Evolutionary conservation across 2,888 invertebrate genomes (phyloP).

Genomic region (Metallyticus violacea): DNA sequence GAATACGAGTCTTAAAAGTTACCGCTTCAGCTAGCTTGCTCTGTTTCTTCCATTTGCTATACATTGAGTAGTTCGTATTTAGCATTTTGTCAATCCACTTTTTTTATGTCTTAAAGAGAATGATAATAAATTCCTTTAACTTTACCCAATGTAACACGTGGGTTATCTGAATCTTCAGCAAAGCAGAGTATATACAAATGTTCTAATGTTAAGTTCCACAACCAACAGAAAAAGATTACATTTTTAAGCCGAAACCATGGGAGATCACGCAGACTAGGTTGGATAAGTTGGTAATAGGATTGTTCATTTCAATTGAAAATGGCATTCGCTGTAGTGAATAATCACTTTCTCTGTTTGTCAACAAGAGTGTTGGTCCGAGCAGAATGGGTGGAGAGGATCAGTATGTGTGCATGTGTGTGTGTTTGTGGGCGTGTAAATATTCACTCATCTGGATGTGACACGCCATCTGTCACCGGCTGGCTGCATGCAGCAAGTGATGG

Average conservation of each 20-base stretch:
- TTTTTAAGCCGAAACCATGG: neutral
- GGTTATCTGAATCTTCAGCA: too few species aligned
- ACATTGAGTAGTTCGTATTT: too few species aligned
- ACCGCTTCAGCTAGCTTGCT: too few species aligned
- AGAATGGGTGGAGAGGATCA: neutral
- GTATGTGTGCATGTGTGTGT: neutral
- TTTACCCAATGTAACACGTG: too few species aligned
- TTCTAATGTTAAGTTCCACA: neutral
- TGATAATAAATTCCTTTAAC: too few species aligned
- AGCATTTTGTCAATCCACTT: too few species aligned
- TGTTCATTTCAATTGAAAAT: neutral
- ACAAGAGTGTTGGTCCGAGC: neutral
- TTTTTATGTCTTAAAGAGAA: too few species aligned
- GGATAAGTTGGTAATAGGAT: neutral
- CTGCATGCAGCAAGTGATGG: constrained; percentile 3
- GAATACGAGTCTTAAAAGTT: too few species aligned
- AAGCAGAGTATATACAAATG: too few species aligned
- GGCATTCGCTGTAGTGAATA: neutral
- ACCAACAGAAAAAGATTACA: neutral
- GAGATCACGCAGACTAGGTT: neutral
- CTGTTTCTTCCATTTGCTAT: too few species aligned
- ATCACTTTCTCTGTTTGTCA: constrained; percentile 15
- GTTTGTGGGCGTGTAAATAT: constrained; percentile 22
- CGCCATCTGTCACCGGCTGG: constrained; percentile 18
- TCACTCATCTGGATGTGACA: constrained; percentile 22